Evolutionary conservation across 1,140 invertebrate genomes (phyloP), one percentile per base, ranked within the genome.

Genomic region (Nephotettix cincticeps): DNA sequence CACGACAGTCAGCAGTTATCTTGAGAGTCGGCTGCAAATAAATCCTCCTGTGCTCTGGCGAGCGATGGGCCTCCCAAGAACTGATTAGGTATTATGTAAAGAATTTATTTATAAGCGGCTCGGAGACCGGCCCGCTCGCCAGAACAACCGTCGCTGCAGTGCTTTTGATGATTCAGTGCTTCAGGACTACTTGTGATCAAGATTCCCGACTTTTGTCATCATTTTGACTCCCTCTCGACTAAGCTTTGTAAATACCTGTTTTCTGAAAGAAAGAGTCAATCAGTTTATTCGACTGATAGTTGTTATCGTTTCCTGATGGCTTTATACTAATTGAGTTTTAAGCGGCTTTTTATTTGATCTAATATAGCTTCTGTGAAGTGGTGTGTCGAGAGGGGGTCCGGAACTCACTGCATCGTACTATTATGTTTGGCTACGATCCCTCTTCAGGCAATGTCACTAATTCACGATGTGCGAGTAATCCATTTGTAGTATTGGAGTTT

Each of bases 121-220:
- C 56, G 56, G 56, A 61, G 56, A 27, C 56, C 21, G 56, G 56
- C 23, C 14, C 14, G 13, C 13, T 61, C 27, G 56, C 56, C 27
- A 61, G 9, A 14, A 36, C 21, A 25, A 27, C 21, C n/a, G 23
- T 21, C 25, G 1, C 6, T n/a, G 4, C 19, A 19, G 47, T 51
- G 47, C 47, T 51, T 51, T n/a, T 51, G 47, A n/a, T 61, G 56
- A 61, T 29, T 61, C 23, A 61, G 56, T 61, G 56, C 56, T 61
- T 61, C 56, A 61, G 27, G 56, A 29, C 27, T 61, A 61, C 23
- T 61, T 4, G 21, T 25, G 23, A 25, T 2, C 25, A 29, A 61
- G 56, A 61, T 27, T 61, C 56, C 56, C 56, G 23, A 61, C 56
- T 61, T 61, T 61, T 61, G 56, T 61, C 56, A 61, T 51, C 47